Evolutionary conservation across 2,888 invertebrate genomes (phyloP).

Genomic region (Arge pagana): DNA sequence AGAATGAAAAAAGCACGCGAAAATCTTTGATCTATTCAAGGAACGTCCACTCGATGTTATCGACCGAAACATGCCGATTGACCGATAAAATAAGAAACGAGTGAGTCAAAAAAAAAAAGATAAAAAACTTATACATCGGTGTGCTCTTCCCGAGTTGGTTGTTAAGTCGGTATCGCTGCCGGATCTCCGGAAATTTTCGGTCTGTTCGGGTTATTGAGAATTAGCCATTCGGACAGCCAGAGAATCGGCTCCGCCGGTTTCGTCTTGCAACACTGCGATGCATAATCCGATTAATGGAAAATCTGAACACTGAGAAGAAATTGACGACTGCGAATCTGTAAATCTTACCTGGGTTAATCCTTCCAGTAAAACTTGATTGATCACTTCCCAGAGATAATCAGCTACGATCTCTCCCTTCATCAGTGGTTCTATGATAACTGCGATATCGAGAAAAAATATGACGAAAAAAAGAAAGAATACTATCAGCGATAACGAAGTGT

Average conservation of each 20-base stretch:
- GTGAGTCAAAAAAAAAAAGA: no score
- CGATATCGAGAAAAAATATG: slow-evolving; percentile 14
- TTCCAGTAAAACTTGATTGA: slow-evolving; percentile 69
- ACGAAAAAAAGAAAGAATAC: not conserved
- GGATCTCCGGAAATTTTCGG: slow-evolving; percentile 56
- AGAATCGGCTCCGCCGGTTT: slow-evolving; percentile 77
- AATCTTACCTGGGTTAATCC: slow-evolving; percentile 57
- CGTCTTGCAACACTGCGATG: slow-evolving; percentile 66
- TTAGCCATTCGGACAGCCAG: slow-evolving; percentile 79
- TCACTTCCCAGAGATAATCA: slow-evolving; percentile 71
- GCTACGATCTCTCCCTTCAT: slow-evolving; percentile 65
- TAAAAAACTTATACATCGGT: not conserved
- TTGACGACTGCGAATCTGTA: not conserved
- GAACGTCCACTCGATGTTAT: no score
- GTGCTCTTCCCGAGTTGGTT: not conserved
- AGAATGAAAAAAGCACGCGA: no score
- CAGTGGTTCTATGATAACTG: slow-evolving; percentile 79
- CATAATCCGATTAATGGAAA: not conserved
- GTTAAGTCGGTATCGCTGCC: slow-evolving; percentile 11
- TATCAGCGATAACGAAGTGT: not conserved
- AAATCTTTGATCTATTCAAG: no score
- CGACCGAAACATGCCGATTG: no score
- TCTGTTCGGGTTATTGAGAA: slow-evolving; percentile 76
- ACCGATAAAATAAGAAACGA: no score
- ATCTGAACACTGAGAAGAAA: not conserved